Evolutionary conservation across 35 echinoderm and acorn worm species (phyloP), one percentile per base, ranked within the genome.

Genomic region (Amphiura filiformis): DNA sequence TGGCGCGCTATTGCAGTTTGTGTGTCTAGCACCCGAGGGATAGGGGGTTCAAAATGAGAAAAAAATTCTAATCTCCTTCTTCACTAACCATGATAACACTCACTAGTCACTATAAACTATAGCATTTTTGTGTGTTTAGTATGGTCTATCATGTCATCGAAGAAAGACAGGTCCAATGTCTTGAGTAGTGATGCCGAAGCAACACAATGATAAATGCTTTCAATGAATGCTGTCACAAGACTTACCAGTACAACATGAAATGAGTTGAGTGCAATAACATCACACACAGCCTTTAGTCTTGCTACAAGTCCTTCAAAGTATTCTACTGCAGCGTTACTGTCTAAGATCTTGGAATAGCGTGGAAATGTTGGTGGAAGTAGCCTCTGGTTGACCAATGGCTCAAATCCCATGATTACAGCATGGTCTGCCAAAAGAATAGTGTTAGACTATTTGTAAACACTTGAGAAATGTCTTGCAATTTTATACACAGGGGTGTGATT

Each of bases 331-430:
- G 89, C 81, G 28, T 84, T 26, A 37, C 89, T 37, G 37, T 82
- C 89, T 35, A 97, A 89, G 18, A 97, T 97, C 82, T 97, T 97
- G 75, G 91, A 85, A 88, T 97, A 97, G 30, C 95, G 85, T 37
- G 95, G 95, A 57, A 97, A 97, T 0, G 95, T 97, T 32, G 95
- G 95, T 40, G 95, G 95, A 1, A 97, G 84, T 30, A 97, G 65
- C 38, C 95, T 78, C 75, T 97, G 95, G 65, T 97, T 97, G 35
- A 97, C 92, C 11, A 97, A 85, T 1, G 95, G 95, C 77, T 97
- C 95, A 86, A 97, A 97, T 3, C 95, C 95, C 95, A 97, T 97
- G n/a, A 97, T 76, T 36, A 82, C 35, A 7, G 95, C 84, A 56
- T 87, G 91, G 56, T 97, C 95, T 97, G 84, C 0, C 35, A 32